A percentile compares a stretch with the other conserved stretches of the same genome.
phyloP scores from a whole-genome alignment of 30 jellyfish, hydroid and myxozoan species.

The Hydractinia echinata region DNA sequence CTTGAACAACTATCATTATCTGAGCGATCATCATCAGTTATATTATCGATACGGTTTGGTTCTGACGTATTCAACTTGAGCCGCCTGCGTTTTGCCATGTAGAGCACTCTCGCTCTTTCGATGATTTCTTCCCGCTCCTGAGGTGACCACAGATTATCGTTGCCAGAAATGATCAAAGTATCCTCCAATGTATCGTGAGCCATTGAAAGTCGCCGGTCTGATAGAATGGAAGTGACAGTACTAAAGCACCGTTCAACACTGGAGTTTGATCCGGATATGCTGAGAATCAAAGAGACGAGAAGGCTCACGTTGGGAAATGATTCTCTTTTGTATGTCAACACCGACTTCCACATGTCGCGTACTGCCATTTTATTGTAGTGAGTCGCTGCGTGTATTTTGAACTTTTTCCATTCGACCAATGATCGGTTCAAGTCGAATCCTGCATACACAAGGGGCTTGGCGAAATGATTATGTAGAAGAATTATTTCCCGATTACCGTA shows the following conservation, averaged over 20 bases:
- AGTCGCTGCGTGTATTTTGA: conserved; percentile 21
- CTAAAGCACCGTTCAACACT: conserved; percentile 58
- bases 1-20: background rate
- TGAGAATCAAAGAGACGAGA: conserved; percentile 2
- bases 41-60: background rate
- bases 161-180: conserved; percentile 20
- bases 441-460: conserved; percentile 25
- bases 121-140: conserved; percentile 6
- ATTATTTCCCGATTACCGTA: conserved; percentile 29
- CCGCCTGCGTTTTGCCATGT: conserved; percentile 11
- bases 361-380: conserved; percentile 10
- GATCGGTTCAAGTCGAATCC: conserved; percentile 15
- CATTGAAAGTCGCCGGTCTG: conserved; percentile 37
- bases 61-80: background rate
- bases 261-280: conserved; percentile 18
- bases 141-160: conserved; percentile 32
- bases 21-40: background rate
- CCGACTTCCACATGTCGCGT: conserved; percentile 14
- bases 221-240: conserved; percentile 34
- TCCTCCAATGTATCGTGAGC: conserved; percentile 15
- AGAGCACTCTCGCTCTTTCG: conserved; percentile 5
- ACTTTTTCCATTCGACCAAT: conserved; percentile 38
- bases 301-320: conserved; percentile 11
- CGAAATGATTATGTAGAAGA: conserved; percentile 25
- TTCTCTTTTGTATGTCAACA: background rate